A percentile compares a stretch with the other conserved stretches of the same genome.
These are phyloP conservation scores for Piprites chloris DNA, from an alignment of 2,113 vertebrate species.

Conservation along the genomic window DNA sequence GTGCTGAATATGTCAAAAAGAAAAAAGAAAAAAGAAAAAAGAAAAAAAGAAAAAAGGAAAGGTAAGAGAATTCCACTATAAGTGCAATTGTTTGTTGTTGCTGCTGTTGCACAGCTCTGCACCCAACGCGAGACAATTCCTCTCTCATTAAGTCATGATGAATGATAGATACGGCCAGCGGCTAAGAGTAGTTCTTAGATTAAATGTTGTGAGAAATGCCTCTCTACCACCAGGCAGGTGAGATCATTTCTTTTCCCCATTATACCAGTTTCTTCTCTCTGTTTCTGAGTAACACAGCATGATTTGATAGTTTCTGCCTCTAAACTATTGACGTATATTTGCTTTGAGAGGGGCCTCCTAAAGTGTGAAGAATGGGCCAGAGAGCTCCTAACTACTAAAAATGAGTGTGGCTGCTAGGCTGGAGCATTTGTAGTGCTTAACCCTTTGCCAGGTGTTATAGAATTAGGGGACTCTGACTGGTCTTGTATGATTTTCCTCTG, in stretches of 20 bases:
- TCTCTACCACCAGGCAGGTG: conserved; percentile 50
- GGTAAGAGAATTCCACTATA: not conserved
- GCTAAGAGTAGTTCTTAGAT: conserved; percentile 39
- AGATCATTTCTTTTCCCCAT: conserved; percentile 60
- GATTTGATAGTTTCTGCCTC: conserved; percentile 62
- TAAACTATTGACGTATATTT: conserved; percentile 52
- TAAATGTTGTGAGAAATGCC: conserved; percentile 57
- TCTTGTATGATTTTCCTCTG: not conserved
- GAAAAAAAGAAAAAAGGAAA: not conserved
- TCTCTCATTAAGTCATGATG: conserved; percentile 42
- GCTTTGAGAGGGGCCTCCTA: conserved; percentile 58
- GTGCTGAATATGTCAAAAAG: conserved; percentile 21
- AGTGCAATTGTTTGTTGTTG: conserved; percentile 24
- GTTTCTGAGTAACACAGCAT: conserved; percentile 51
- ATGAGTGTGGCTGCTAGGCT: not conserved
- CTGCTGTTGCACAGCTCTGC: not conserved
- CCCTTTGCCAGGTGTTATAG: not conserved
- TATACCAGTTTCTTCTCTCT: conserved; percentile 37
- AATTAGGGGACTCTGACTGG: not conserved
- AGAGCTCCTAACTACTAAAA: conserved; percentile 18
- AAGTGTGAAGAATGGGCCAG: conserved; percentile 56
- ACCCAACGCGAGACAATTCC: not conserved
- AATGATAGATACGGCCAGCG: conserved; percentile 36
- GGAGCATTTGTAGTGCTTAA: conserved; percentile 11
- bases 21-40: not conserved